Evolutionary conservation across 92 coral and sea anemone species (phyloP).

Genomic region (Zoanthus solanderi): DNA sequence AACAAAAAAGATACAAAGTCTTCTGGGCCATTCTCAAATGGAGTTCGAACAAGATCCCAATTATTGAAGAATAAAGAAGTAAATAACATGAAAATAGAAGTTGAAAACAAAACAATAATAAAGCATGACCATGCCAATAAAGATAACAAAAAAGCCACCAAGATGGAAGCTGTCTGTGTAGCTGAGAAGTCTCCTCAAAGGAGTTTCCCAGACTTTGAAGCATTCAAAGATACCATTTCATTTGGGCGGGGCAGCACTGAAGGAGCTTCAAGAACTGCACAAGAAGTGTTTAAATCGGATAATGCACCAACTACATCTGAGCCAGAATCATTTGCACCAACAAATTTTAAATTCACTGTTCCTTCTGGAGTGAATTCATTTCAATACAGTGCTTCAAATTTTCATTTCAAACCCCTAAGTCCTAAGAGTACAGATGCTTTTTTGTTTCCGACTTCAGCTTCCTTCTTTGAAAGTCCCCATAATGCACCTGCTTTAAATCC

Average conservation of each 20-base stretch:
- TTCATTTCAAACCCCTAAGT: conserved; percentile 87
- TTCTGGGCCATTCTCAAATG: conserved; percentile 27
- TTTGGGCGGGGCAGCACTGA: conserved; percentile 67
- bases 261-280: conserved; percentile 43
- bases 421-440: conserved; percentile 85
- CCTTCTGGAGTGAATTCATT: conserved; percentile 87
- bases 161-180: background rate
- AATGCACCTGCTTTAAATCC: conserved; percentile 14
- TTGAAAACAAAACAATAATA: background rate
- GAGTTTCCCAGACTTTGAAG: conserved; percentile 51
- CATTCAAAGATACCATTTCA: conserved; percentile 60
- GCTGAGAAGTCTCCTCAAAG: background rate
- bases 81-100: background rate
- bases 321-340: conserved; percentile 79
- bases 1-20: background rate
- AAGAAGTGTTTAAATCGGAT: background rate
- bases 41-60: conserved; percentile 67
- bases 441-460: conserved; percentile 67
- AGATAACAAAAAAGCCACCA: background rate
- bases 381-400: conserved; percentile 61
- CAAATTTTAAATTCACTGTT: conserved; percentile 77
- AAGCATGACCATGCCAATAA: background rate
- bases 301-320: conserved; percentile 15
- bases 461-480: conserved; percentile 61
- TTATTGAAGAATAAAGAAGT: conserved; percentile 12